These are phyloP conservation scores for Isotomurus palustris DNA, from an alignment of 2,888 invertebrate species.

Conservation along the genomic window DNA sequence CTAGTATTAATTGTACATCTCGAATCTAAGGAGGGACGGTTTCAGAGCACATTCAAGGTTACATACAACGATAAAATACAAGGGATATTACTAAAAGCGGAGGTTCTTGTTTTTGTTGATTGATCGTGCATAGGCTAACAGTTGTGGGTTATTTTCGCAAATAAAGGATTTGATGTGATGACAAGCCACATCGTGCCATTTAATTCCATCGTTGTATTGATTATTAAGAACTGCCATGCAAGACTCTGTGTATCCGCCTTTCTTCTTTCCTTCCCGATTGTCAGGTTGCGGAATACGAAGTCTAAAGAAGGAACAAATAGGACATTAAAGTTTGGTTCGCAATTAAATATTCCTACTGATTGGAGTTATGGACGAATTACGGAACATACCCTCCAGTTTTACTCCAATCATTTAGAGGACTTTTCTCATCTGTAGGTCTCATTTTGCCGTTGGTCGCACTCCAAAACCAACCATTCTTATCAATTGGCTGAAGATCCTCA, in stretches of 20 bases:
- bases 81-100: constrained; percentile 16
- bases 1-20: no score
- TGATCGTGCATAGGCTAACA: constrained; percentile 75
- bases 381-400: constrained; percentile 65
- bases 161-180: constrained; percentile 89
- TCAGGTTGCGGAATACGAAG: constrained; percentile 82
- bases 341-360: background rate
- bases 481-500: constrained; percentile 76
- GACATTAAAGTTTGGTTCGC: no score
- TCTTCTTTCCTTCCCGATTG: constrained; percentile 66
- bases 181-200: constrained; percentile 91
- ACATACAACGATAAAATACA: no score
- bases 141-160: constrained; percentile 84
- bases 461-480: constrained; percentile 86
- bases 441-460: constrained; percentile 83
- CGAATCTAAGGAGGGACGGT: no score
- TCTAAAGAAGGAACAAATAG: constrained; percentile 9
- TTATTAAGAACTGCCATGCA: constrained; percentile 82
- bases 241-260: constrained; percentile 67
- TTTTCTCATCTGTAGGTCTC: constrained; percentile 63
- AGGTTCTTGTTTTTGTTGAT: constrained; percentile 57
- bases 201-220: constrained; percentile 87
- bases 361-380: background rate
- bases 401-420: constrained; percentile 51
- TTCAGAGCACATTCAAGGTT: no score